phyloP scores from a whole-genome alignment of 2,113 vertebrate species.

The Ammospiza nelsoni region DNA sequence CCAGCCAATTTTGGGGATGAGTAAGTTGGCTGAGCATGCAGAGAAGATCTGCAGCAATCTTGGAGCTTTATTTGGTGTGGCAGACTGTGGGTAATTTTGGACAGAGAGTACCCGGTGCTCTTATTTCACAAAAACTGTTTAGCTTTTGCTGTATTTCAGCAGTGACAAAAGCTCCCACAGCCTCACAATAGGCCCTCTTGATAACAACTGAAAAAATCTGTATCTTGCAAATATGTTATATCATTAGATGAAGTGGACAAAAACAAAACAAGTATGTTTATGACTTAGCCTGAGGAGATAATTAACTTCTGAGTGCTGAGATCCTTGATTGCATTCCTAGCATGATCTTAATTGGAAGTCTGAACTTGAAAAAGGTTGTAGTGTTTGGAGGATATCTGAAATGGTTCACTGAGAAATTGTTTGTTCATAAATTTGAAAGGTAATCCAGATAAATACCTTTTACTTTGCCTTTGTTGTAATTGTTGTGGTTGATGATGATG shows the following conservation, averaged over 20 bases:
- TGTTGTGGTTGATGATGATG: constrained; percentile 66
- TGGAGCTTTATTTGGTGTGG: constrained; percentile 11
- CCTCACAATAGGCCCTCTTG: constrained; percentile 49
- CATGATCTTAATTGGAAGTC: constrained; percentile 78
- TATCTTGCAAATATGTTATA: constrained; percentile 53
- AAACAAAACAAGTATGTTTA: constrained; percentile 72
- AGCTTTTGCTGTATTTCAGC: constrained; percentile 46
- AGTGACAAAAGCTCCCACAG: constrained; percentile 57
- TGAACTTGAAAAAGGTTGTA: constrained; percentile 66
- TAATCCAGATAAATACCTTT: constrained; percentile 70
- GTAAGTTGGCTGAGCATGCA: background rate
- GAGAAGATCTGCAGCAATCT: background rate
- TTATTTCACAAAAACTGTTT: constrained; percentile 59
- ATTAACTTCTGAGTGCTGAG: constrained; percentile 80
- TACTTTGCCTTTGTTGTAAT: constrained; percentile 26
- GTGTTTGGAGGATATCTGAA: constrained; percentile 59
- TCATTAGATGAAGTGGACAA: constrained; percentile 77
- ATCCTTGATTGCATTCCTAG: constrained; percentile 80
- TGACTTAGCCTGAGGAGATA: constrained; percentile 78
- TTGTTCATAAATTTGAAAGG: constrained; percentile 70
- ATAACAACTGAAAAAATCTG: constrained; percentile 63
- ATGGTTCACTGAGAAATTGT: constrained; percentile 68
- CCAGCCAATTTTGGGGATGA: constrained; percentile 1
- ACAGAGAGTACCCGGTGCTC: background rate
- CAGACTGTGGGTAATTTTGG: constrained; percentile 51